These are phyloP conservation scores for Corbicula japonica DNA, from an alignment of 2,888 invertebrate species.

Conservation along the genomic window DNA sequence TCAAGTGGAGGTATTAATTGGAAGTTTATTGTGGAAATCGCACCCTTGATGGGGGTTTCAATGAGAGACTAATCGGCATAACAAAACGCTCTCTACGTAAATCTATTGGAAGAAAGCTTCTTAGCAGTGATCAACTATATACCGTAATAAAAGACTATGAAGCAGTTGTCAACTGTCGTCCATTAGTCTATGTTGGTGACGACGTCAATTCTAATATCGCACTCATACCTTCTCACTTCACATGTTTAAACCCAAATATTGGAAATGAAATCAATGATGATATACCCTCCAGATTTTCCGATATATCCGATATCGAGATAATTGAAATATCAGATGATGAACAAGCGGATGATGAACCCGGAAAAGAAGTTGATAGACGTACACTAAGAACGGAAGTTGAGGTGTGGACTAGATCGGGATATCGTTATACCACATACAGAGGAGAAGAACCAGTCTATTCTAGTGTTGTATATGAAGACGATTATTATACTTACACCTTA, in stretches of 20 bases:
- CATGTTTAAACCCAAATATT: not conserved
- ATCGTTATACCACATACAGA: conserved; percentile 2
- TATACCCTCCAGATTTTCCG: too few species aligned
- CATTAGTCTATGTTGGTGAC: not conserved
- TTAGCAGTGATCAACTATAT: not conserved
- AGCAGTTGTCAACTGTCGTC: not conserved
- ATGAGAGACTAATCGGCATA: too few species aligned
- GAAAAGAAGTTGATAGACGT: too few species aligned
- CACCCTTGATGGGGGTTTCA: too few species aligned
- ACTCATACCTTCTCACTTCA: too few species aligned
- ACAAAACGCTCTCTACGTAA: not conserved
- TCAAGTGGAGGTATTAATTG: too few species aligned
- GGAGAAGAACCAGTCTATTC: conserved; percentile 1
- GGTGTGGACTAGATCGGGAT: conserved; percentile 3
- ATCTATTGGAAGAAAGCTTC: conserved; percentile 1
- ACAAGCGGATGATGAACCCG: too few species aligned
- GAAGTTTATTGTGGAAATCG: too few species aligned
- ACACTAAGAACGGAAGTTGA: too few species aligned
- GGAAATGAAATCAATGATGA: not conserved
- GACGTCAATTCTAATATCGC: too few species aligned
- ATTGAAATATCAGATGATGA: not conserved
- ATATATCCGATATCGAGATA: not conserved
- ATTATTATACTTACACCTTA: too few species aligned
- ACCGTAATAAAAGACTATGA: conserved; percentile 3
- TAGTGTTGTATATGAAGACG: not conserved